A percentile compares a stretch with the other conserved stretches of the same genome.
Evolutionary conservation across 2,888 invertebrate species (phyloP).

Genomic region (Barypeithes pellucidus): DNA sequence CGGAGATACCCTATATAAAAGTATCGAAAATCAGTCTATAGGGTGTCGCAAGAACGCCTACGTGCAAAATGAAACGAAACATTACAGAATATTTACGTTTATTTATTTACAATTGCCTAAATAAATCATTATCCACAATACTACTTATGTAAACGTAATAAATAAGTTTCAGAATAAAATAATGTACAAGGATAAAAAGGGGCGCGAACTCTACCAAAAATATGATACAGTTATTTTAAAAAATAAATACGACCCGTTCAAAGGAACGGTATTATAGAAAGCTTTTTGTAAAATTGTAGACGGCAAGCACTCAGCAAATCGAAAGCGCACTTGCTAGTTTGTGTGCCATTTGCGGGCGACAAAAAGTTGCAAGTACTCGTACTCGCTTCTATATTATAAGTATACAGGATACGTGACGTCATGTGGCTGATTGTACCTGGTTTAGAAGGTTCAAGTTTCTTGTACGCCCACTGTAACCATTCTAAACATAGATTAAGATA

Average conservation of each 20-base stretch:
- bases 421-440: too few species aligned
- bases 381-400: too few species aligned
- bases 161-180: not conserved
- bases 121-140: slow-evolving; percentile 4
- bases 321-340: too few species aligned
- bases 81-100: slow-evolving; percentile 9
- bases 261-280: not conserved
- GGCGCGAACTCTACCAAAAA: not conserved
- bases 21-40: too few species aligned
- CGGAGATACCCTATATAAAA: too few species aligned
- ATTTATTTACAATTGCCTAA: slow-evolving; percentile 9
- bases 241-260: not conserved
- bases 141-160: slow-evolving; percentile 5
- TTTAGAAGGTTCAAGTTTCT: too few species aligned
- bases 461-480: too few species aligned
- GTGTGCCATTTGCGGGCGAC: too few species aligned
- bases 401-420: too few species aligned
- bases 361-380: too few species aligned
- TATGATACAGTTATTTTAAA: slow-evolving; percentile 5
- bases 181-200: not conserved
- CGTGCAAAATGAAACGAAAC: not conserved
- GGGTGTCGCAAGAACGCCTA: not conserved
- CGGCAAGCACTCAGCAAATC: too few species aligned
- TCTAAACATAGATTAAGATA: too few species aligned
- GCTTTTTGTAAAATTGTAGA: not conserved